Evolutionary conservation across 2,888 invertebrate species (phyloP).

Genomic region (Drosophila lutescens): DNA sequence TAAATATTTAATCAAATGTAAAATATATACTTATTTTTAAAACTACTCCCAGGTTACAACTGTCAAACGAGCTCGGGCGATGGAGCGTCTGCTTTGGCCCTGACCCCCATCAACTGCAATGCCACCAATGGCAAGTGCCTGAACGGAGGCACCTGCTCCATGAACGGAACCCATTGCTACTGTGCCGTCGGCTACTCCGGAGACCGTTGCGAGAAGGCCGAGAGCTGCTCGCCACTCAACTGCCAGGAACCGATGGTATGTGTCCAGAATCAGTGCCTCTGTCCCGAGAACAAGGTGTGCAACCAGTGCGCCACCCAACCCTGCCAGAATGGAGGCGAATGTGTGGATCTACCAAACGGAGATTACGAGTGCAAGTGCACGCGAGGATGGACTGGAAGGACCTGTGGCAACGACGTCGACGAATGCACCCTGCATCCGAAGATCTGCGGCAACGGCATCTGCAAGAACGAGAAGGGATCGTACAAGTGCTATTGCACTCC

Average conservation of each 20-base stretch:
- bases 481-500: conserved; percentile 94
- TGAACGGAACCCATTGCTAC: conserved; percentile 83
- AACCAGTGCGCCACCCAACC: conserved; percentile 86
- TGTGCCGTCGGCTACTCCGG: conserved; percentile 83
- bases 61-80: conserved; percentile 80
- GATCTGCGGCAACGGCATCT: conserved; percentile 93
- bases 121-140: conserved; percentile 82
- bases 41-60: conserved; percentile 77
- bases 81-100: conserved; percentile 54
- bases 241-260: conserved; percentile 84
- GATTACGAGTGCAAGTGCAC: conserved; percentile 87
- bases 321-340: conserved; percentile 88
- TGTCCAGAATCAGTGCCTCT: conserved; percentile 82
- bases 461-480: conserved; percentile 90
- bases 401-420: conserved; percentile 89
- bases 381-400: conserved; percentile 86
- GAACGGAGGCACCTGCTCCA: conserved; percentile 84
- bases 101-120: conserved; percentile 72
- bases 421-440: conserved; percentile 86
- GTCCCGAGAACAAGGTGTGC: conserved; percentile 84
- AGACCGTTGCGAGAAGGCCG: conserved; percentile 82
- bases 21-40: neutral
- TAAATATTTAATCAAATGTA: neutral
- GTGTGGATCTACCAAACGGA: conserved; percentile 86
- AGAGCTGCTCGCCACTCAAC: conserved; percentile 79